Percentiles rank a stretch among this genome's conserved stretches.
phyloP scores from a whole-genome alignment of 2,888 invertebrate genomes.

The Drosophila setosimentum region DNA sequence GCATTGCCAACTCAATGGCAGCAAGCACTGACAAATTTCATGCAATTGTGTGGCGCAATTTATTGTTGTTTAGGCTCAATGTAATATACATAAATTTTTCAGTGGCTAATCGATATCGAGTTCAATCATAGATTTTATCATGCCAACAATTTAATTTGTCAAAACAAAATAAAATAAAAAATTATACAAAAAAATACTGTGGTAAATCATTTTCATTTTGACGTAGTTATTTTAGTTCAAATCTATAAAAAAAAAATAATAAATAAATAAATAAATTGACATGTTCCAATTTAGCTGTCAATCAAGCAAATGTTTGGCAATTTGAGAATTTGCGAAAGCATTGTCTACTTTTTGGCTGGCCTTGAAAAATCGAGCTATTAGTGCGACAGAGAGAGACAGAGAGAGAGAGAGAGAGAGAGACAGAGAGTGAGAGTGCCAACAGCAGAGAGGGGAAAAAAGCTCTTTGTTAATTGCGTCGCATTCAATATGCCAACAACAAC shows the following conservation, averaged over 20 bases:
- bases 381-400: background rate
- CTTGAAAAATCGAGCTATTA: slow-evolving; percentile 35
- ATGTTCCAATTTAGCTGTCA: slow-evolving; percentile 12
- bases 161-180: background rate
- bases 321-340: slow-evolving; percentile 30
- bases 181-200: background rate
- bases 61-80: slow-evolving; percentile 7
- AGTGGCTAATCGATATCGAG: background rate
- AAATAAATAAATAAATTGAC: background rate
- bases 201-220: background rate
- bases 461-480: slow-evolving; percentile 58
- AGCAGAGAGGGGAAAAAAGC: slow-evolving; percentile 28
- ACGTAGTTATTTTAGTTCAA: background rate
- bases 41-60: slow-evolving; percentile 16
- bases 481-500: slow-evolving; percentile 33
- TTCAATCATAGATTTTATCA: background rate
- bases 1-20: slow-evolving; percentile 34
- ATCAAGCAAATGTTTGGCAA: slow-evolving; percentile 10
- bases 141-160: background rate
- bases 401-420: background rate
- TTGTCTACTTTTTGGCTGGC: slow-evolving; percentile 76
- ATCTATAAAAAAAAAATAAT: background rate
- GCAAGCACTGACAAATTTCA: slow-evolving; percentile 37
- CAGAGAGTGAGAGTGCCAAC: slow-evolving; percentile 1
- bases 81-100: slow-evolving; percentile 6